Percentiles rank a stretch among this genome's conserved stretches.
phyloP scores from a whole-genome alignment of 2,113 vertebrate species.

The Tricholaema leucomelas region DNA sequence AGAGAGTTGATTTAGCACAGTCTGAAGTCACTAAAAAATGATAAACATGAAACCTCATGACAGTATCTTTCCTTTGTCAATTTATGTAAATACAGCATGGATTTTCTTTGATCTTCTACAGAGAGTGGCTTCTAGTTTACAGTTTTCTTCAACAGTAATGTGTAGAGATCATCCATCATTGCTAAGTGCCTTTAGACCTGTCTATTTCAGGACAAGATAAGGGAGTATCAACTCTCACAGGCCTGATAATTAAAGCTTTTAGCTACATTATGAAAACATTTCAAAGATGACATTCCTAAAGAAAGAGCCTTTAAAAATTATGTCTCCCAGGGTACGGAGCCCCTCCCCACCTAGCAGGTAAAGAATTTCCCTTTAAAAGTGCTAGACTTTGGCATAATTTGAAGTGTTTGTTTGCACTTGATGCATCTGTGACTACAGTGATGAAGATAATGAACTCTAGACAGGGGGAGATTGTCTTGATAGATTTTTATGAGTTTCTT shows the following conservation, averaged over 20 bases:
- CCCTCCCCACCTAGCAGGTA: background rate
- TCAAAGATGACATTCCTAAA: background rate
- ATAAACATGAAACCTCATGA: background rate
- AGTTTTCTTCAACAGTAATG: constrained; percentile 4
- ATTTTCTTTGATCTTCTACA: constrained; percentile 16
- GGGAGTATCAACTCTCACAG: constrained; percentile 37
- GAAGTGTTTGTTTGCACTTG: background rate
- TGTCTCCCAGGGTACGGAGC: background rate
- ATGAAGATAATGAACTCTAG: background rate
- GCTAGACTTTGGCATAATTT: background rate
- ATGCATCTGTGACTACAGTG: background rate
- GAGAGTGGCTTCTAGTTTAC: constrained; percentile 33
- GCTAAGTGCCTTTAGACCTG: constrained; percentile 27
- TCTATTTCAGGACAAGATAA: constrained; percentile 49
- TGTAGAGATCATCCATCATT: constrained; percentile 36
- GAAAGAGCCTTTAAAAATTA: background rate
- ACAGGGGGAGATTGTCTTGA: background rate
- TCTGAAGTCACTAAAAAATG: background rate
- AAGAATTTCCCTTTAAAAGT: background rate
- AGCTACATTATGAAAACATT: constrained; percentile 19
- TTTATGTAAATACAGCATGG: background rate
- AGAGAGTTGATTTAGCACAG: background rate
- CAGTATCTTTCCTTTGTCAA: background rate
- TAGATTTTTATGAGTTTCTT: background rate
- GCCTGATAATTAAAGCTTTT: constrained; percentile 51